Percentiles rank a stretch among this genome's conserved stretches.
Evolutionary conservation across 2,113 vertebrate genomes (phyloP).

Genomic region (Australoheros scitulus): DNA sequence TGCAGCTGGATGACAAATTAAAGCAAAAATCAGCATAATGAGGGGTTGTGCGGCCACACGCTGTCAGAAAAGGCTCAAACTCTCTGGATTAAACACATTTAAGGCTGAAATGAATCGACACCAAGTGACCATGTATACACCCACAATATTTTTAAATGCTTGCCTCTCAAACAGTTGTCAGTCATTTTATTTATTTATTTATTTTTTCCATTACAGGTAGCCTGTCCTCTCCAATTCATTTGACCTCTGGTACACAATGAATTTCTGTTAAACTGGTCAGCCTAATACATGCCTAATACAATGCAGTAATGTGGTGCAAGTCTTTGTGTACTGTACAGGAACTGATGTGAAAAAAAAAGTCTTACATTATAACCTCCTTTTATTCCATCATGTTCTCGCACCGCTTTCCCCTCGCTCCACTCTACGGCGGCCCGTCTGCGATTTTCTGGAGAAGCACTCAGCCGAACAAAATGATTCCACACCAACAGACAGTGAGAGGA

Average conservation of each 20-base stretch:
- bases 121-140: neutral
- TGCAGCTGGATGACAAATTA: too few species aligned
- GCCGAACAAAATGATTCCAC: slow-evolving; percentile 71
- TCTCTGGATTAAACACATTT: neutral
- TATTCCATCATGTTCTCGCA: slow-evolving; percentile 35
- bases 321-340: slow-evolving; percentile 46
- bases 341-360: slow-evolving; percentile 37
- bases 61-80: neutral
- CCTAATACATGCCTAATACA: slow-evolving; percentile 32
- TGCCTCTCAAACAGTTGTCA: neutral
- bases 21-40: neutral
- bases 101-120: neutral
- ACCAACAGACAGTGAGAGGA: slow-evolving; percentile 55
- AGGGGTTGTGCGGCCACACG: too few species aligned
- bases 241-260: slow-evolving; percentile 41
- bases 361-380: slow-evolving; percentile 42
- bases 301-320: slow-evolving; percentile 4
- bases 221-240: slow-evolving; percentile 39
- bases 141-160: slow-evolving; percentile 9
- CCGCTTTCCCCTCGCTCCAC: slow-evolving; percentile 39
- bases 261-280: slow-evolving; percentile 48
- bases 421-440: slow-evolving; percentile 44
- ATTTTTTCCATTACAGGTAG: slow-evolving; percentile 16
- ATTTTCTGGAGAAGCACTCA: slow-evolving; percentile 73
- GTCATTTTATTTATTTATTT: slow-evolving; percentile 7